phyloP scores from a whole-genome alignment of 1,140 invertebrate species.

The Ceratosolen solmsi region DNA sequence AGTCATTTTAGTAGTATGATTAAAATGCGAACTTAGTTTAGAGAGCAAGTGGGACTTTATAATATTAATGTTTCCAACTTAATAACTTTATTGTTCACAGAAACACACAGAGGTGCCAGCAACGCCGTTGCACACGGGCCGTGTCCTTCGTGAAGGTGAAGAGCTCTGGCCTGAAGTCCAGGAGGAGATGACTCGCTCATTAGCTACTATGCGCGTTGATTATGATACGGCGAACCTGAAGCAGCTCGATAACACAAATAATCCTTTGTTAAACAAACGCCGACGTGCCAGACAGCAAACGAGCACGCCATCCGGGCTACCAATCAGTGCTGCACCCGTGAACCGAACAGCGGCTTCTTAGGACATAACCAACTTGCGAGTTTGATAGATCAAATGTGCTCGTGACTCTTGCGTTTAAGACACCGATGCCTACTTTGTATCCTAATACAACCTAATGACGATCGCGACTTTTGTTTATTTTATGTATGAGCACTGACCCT shows the following conservation, averaged over 20 bases:
- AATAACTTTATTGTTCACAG: too few species aligned
- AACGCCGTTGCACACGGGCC: constrained; percentile 92
- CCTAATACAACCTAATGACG: too few species aligned
- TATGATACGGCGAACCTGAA: constrained; percentile 85
- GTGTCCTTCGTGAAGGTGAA: constrained; percentile 90
- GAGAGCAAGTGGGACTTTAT: too few species aligned
- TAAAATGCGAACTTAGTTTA: too few species aligned
- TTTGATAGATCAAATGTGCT: constrained; percentile 42
- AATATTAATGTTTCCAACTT: too few species aligned
- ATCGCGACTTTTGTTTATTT: too few species aligned
- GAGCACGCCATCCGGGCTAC: constrained; percentile 37
- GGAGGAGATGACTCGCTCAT: constrained; percentile 97
- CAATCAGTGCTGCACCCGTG: constrained; percentile 55
- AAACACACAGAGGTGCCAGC: constrained; percentile 92
- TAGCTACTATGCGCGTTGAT: constrained; percentile 97
- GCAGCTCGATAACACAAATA: constrained; percentile 91
- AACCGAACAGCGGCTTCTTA: constrained; percentile 38
- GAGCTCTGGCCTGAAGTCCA: constrained; percentile 97
- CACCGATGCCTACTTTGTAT: too few species aligned
- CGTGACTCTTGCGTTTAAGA: constrained; percentile 17
- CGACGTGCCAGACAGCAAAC: constrained; percentile 64
- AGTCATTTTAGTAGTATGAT: too few species aligned
- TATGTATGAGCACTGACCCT: too few species aligned
- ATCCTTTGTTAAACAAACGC: constrained; percentile 91
- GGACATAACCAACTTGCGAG: constrained; percentile 46